Evolutionary conservation across 1,140 invertebrate species (phyloP).

Genomic region (Chlorops oryzae): DNA sequence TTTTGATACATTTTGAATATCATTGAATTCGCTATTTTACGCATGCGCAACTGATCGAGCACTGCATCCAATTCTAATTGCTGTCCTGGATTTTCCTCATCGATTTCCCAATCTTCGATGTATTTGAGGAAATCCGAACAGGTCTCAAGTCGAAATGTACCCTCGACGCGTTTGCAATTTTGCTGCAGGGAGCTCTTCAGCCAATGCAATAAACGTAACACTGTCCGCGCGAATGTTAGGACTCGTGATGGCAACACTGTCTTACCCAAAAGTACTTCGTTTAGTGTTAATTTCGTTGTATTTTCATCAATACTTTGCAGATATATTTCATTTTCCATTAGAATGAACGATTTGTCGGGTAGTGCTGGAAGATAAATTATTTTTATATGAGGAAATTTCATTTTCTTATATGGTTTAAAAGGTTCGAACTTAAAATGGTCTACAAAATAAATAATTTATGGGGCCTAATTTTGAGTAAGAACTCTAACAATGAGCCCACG

Average conservation of each 20-base stretch:
- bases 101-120: constrained; percentile 35
- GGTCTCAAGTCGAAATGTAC: constrained; percentile 30
- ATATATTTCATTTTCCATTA: constrained; percentile 44
- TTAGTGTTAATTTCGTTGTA: constrained; percentile 18
- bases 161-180: constrained; percentile 37
- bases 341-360: constrained; percentile 32
- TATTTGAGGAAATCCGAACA: constrained; percentile 40
- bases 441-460: neutral
- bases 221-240: constrained; percentile 27
- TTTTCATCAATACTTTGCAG: constrained; percentile 24
- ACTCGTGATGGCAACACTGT: constrained; percentile 34
- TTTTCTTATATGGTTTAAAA: no score
- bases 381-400: neutral
- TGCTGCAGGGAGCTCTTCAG: constrained; percentile 32
- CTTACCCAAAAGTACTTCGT: constrained; percentile 33
- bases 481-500: no score
- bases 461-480: neutral
- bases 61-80: no score
- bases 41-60: constrained; percentile 31
- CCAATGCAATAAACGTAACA: constrained; percentile 38
- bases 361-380: constrained; percentile 19
- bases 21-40: constrained; percentile 29
- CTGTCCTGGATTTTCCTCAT: constrained; percentile 18
- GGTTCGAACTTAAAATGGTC: no score
- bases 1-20: constrained; percentile 44